These are phyloP conservation scores for Xenops minutus DNA, from an alignment of 2,797 vertebrate species.

Conservation along the genomic window DNA sequence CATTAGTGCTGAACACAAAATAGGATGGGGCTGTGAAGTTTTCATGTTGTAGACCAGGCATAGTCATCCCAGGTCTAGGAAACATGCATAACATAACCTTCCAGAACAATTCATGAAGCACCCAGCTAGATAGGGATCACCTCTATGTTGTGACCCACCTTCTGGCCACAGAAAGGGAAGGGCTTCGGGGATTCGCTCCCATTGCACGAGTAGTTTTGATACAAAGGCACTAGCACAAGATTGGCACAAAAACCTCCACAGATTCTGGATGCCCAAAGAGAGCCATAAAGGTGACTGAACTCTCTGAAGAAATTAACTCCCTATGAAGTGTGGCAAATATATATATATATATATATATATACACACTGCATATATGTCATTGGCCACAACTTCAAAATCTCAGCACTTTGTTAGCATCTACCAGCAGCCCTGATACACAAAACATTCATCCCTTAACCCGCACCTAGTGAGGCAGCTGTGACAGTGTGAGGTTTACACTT, in stretches of 20 bases:
- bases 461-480: neutral
- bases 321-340: neutral
- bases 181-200: neutral
- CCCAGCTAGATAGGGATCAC: neutral
- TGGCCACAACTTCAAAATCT: neutral
- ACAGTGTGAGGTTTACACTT: neutral
- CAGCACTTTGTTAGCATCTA: neutral
- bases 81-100: neutral
- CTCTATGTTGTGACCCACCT: neutral
- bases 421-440: neutral
- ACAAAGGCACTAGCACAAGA: neutral
- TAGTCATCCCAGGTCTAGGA: neutral
- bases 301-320: neutral
- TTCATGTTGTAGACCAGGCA: neutral
- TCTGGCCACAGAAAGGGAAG: neutral
- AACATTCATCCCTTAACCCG: neutral
- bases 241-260: neutral
- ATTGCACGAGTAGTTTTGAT: neutral
- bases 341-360: neutral
- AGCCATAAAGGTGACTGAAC: neutral
- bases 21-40: neutral
- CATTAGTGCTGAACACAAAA: neutral
- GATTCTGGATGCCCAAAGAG: neutral
- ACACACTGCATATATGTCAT: neutral
- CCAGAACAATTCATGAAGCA: neutral